Evolutionary conservation across 2,888 invertebrate genomes (phyloP), one percentile per base, ranked within the genome.

Genomic region (Artemia sp.): DNA sequence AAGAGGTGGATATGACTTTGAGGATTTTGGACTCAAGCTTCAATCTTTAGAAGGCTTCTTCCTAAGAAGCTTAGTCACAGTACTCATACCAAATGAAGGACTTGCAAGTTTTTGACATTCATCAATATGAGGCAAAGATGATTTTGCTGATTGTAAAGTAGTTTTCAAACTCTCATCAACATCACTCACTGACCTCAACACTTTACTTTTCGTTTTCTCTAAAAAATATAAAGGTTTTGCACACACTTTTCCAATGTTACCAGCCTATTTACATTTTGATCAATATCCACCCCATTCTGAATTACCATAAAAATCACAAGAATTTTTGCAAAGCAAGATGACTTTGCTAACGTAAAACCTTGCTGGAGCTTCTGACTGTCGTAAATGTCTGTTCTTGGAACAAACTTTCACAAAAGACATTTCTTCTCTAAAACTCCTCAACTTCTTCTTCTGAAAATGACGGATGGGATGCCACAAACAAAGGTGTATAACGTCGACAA

Each of bases 201-300:
- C 64, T 58, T 58, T 58, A 24, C 64, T 58, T 58, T 58, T 58
- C 24, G 64, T 58, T 58, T 58, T 58, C 10, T 58, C 64, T 19
- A 58, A 24, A 10, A 58, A 58, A 58, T 58, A 12, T n/a, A 58
- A 24, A 58, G 64, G 64, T 24, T 24, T n/a, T 19, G 64, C 64
- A n/a, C 64, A 11, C 64, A 11, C n/a, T 10, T 58, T 58, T 24
- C 14, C 24, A 19, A 24, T 24, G 8, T 19, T 24, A 24, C 64
- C 64, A 58, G 64, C 24, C n/a, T 92, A 89, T 69, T 92, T 84
- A 79, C 98, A 98, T 80, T 92, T 90, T 67, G 97, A 97, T 79
- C 98, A 98, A 78, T 92, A 93, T 4, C 96, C 96, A 78, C 92
- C 89, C 91, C 96, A 98, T 77, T 93, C 91, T 10, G 92, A 90